Conservation (phyloP, 2,797 vertebrate genomes). For the Ctenopoma multispine region DNA sequence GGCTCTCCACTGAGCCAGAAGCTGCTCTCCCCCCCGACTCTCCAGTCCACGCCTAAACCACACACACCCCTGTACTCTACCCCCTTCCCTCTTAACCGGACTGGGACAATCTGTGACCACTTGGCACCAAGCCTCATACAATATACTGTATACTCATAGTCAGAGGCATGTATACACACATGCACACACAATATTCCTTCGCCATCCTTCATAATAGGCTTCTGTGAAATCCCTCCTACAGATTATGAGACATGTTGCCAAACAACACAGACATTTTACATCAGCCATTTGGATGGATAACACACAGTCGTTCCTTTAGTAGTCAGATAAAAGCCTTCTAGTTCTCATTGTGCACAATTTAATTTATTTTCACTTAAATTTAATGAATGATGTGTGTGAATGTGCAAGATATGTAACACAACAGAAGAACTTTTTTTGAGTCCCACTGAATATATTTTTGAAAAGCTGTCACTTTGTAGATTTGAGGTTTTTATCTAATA, state of each 20-base stretch:
- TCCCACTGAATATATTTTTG: slow-evolving; percentile 10
- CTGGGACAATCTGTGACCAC: slow-evolving; percentile 69
- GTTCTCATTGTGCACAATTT: neutral
- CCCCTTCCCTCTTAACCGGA: slow-evolving; percentile 43
- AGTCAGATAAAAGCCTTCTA: neutral
- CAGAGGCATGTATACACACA: slow-evolving; percentile 30
- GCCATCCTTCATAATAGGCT: slow-evolving; percentile 57
- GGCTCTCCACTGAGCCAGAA: slow-evolving; percentile 59
- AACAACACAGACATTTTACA: slow-evolving; percentile 72
- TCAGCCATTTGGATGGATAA: slow-evolving; percentile 48
- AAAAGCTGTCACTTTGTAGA: slow-evolving; percentile 42
- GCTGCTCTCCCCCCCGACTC: slow-evolving; percentile 53
- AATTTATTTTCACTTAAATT: slow-evolving; percentile 1
- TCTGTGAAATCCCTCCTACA: slow-evolving; percentile 69
- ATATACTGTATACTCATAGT: slow-evolving; percentile 38
- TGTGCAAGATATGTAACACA: neutral
- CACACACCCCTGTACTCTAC: slow-evolving; percentile 33
- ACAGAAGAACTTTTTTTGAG: neutral
- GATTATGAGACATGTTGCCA: slow-evolving; percentile 67
- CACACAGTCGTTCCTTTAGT: slow-evolving; percentile 10
- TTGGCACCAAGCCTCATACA: slow-evolving; percentile 58
- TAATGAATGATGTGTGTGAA: neutral
- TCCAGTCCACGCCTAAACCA: slow-evolving; percentile 31
- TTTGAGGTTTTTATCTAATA: slow-evolving; percentile 38
- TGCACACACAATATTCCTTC: slow-evolving; percentile 50